A percentile compares a stretch with the other conserved stretches of the same genome.
These are phyloP conservation scores for Melanostigma gelatinosum DNA, from an alignment of 2,113 vertebrate genomes.

Conservation along the genomic window DNA sequence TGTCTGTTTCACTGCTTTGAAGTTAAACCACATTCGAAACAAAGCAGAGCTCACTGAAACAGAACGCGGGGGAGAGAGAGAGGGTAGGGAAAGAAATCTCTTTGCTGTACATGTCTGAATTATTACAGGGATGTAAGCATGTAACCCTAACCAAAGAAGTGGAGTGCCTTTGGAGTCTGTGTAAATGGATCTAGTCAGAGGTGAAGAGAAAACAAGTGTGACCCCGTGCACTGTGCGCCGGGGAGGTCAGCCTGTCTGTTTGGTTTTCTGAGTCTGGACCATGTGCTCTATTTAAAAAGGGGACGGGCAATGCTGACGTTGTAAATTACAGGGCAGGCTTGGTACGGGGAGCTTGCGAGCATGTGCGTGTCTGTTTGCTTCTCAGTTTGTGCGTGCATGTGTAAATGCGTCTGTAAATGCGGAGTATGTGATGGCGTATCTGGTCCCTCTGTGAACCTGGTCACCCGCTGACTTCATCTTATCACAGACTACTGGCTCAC, in stretches of 20 bases:
- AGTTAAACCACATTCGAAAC: slow-evolving; percentile 80
- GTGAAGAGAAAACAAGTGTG: slow-evolving; percentile 78
- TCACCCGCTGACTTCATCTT: slow-evolving; percentile 44
- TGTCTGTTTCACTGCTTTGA: slow-evolving; percentile 78
- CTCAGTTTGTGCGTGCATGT: slow-evolving; percentile 14
- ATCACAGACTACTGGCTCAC: slow-evolving; percentile 23
- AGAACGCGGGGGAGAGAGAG: slow-evolving; percentile 67
- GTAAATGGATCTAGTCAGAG: slow-evolving; percentile 79
- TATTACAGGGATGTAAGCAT: slow-evolving; percentile 78
- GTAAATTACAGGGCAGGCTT: slow-evolving; percentile 73
- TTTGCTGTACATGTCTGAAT: slow-evolving; percentile 78
- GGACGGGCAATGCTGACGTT: slow-evolving; percentile 57
- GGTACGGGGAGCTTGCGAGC: slow-evolving; percentile 35
- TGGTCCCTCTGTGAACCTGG: slow-evolving; percentile 37
- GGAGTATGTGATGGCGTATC: neutral
- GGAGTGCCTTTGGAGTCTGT: slow-evolving; percentile 76
- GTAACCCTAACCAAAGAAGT: slow-evolving; percentile 75
- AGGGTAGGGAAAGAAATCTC: slow-evolving; percentile 57
- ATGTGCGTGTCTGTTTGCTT: slow-evolving; percentile 21
- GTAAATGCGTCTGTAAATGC: slow-evolving; percentile 8
- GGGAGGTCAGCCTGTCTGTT: slow-evolving; percentile 77
- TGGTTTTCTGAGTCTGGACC: slow-evolving; percentile 69
- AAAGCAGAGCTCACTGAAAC: slow-evolving; percentile 70
- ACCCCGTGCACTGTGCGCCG: slow-evolving; percentile 71
- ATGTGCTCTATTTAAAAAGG: slow-evolving; percentile 70